These are phyloP conservation scores for Nipponacmea schrenckii DNA, from an alignment of 2,888 invertebrate species.

Conservation along the genomic window DNA sequence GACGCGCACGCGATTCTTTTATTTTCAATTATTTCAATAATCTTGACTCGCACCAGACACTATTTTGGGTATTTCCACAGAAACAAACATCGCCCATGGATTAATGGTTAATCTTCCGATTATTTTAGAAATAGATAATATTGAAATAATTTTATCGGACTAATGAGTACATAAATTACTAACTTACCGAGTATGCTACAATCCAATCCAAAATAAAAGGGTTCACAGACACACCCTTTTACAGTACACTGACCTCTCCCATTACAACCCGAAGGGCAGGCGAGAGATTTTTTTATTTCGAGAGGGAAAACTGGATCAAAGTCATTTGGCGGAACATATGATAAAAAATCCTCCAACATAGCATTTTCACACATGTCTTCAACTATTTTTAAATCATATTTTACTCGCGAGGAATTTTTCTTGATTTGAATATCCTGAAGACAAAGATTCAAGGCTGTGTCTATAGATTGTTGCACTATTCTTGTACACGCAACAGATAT, in stretches of 20 bases:
- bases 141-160: no score
- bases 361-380: not conserved
- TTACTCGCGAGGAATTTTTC: not conserved
- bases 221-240: conserved; percentile 28
- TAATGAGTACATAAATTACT: no score
- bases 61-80: no score
- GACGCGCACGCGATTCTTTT: no score
- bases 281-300: not conserved
- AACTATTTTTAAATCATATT: not conserved
- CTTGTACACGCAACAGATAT: not conserved
- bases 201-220: conserved; percentile 27
- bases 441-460: not conserved
- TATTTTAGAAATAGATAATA: no score
- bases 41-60: no score
- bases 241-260: conserved; percentile 28
- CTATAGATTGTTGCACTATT: not conserved
- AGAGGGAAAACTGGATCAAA: not conserved
- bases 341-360: not conserved
- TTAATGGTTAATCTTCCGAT: no score
- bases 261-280: conserved; percentile 30
- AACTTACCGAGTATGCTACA: conserved; percentile 15
- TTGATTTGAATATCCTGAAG: not conserved
- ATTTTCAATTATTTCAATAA: no score
- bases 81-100: no score
- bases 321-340: not conserved